Evolutionary conservation across 2,797 vertebrate species (phyloP), one percentile per base, ranked within the genome.

Genomic region (Pipistrellus kuhlii): DNA sequence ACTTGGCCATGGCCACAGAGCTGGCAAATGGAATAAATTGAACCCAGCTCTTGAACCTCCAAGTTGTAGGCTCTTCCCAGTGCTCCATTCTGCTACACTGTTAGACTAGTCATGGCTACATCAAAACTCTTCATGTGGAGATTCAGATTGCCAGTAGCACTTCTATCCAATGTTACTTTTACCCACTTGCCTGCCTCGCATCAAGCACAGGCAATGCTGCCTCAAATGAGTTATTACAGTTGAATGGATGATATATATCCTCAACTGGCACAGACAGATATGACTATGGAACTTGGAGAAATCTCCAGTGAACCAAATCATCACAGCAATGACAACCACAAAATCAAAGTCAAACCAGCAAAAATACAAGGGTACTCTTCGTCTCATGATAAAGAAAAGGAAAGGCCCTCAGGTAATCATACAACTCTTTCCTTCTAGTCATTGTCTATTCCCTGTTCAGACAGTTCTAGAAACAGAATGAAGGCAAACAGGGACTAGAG

Each of bases 381-480:
- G 23, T 68, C 27, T 72, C 35, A 35, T 46, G 57, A 80, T 0
- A 87, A 62, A 85, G 25, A 15, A 62, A 69, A 2, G n/a, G 17
- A 51, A 84, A 27, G 18, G 18, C 6, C 27, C 53, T 44, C 3
- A 14, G 27, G 68, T 66, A 71, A 18, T 5, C 64, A 62, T 0
- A 12, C 32, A 27, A 4, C 13, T 59, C 72, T 53, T 38, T 21
- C 21, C 51, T 1, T 80, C 53, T 66, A 71, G 6, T 77, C 57
- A 38, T 8, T 8, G 20, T 78, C 30, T 41, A 35, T 21, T 17
- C 25, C 82, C 48, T 27, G 25, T 62, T 82, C 20, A 64, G 38
- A 82, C 2, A 85, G 32, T 87, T 94, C 17, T 69, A 46, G 23
- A 80, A 80, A n/a, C 2, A 93, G 8, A 78, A 62, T 4, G 21